These are phyloP conservation scores for human DNA, from an alignment of 2,113 vertebrate species.

Conservation along the genomic window GRCh38 chr9:108564001-108564500, in stretches of 20 bases:
- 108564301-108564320: neutral
- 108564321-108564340: neutral
- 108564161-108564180: neutral
- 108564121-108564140: neutral
- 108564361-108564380: slow-evolving; percentile 17
- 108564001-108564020: slow-evolving; percentile 47
- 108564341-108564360: neutral
- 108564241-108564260: slow-evolving; percentile 30
- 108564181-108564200: neutral
- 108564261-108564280: neutral
- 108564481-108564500: slow-evolving; percentile 1
- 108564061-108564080: no score
- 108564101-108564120: neutral
- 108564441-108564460: neutral
- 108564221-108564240: neutral
- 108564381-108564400: slow-evolving; percentile 12
- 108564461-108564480: neutral
- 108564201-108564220: neutral
- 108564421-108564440: slow-evolving; percentile 29
- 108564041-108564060: neutral
- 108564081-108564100: neutral
- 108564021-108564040: neutral
- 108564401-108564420: neutral
- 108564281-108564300: slow-evolving; percentile 33
- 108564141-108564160: neutral